phyloP scores from a whole-genome alignment of 1,140 invertebrate genomes.

The Phenacoccus solenopsis region DNA sequence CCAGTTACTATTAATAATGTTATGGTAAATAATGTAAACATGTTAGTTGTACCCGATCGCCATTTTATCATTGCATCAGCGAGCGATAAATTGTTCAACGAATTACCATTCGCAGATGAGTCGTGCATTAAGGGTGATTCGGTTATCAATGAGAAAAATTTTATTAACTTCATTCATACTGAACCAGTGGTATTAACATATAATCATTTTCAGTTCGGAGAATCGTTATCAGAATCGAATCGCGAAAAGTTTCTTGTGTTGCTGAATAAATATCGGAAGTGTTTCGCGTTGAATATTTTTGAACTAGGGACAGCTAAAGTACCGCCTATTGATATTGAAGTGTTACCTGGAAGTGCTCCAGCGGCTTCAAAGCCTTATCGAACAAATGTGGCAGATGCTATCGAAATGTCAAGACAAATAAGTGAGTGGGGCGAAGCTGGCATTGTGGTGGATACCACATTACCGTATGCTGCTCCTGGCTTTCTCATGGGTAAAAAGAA shows the following conservation, averaged over 20 bases:
- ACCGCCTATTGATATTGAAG: not conserved
- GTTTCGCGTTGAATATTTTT: not conserved
- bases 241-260: not conserved
- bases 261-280: not conserved
- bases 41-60: too few relatives aligned
- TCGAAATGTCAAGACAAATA: not conserved
- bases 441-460: not conserved
- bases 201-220: not conserved
- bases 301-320: not conserved
- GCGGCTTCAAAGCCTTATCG: not conserved
- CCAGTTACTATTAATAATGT: too few relatives aligned
- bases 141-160: too few relatives aligned
- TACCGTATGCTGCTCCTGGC: conserved; percentile 4
- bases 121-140: too few relatives aligned
- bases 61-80: too few relatives aligned
- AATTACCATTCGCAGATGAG: too few relatives aligned
- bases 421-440: conserved; percentile 9
- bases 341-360: not conserved
- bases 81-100: too few relatives aligned
- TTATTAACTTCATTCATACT: too few relatives aligned
- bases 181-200: too few relatives aligned
- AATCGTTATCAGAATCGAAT: not conserved
- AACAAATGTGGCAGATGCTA: not conserved
- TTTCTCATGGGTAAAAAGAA: not conserved
- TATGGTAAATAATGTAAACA: too few relatives aligned